Evolutionary conservation across 2,888 invertebrate genomes (phyloP).

Genomic region (Gari tellinella): DNA sequence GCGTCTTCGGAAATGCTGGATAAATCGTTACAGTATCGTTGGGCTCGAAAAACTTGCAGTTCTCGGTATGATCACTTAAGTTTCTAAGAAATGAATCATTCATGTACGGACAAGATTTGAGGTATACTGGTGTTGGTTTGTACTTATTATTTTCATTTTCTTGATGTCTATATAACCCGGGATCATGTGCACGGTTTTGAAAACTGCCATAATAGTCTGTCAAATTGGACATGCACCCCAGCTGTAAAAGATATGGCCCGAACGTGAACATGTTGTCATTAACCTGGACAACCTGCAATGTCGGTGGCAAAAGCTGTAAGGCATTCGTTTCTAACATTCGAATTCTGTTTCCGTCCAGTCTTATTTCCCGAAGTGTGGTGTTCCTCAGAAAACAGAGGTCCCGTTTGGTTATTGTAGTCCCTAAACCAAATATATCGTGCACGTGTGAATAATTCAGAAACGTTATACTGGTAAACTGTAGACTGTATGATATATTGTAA

Average conservation of each 20-base stretch:
- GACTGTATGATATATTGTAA: conserved; percentile 35
- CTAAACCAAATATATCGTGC: conserved; percentile 36
- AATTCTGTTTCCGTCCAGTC: conserved; percentile 29
- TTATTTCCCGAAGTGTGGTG: conserved; percentile 33
- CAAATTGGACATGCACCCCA: conserved; percentile 12
- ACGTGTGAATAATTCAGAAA: conserved; percentile 29
- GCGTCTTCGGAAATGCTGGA: background rate
- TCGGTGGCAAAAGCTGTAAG: conserved; percentile 6
- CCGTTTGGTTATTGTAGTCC: conserved; percentile 9
- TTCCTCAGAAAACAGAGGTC: conserved; percentile 49
- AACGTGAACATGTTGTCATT: conserved; percentile 38
- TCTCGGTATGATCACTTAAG: background rate
- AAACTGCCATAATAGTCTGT: conserved; percentile 1
- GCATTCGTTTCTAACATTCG: conserved; percentile 23
- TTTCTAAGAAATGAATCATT: conserved; percentile 1
- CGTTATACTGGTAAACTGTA: conserved; percentile 41
- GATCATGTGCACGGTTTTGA: conserved; percentile 4
- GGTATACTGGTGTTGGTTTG: too few species aligned
- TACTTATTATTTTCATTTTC: background rate
- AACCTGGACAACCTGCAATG: conserved; percentile 14
- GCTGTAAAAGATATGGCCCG: conserved; percentile 38
- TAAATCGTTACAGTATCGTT: background rate
- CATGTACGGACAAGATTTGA: conserved; percentile 25
- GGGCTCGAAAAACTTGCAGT: conserved; percentile 7
- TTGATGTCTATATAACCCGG: conserved; percentile 6